Base-by-base conservation (phyloP, 2,888 invertebrate species). In the Spicauda simplicius region DNA sequence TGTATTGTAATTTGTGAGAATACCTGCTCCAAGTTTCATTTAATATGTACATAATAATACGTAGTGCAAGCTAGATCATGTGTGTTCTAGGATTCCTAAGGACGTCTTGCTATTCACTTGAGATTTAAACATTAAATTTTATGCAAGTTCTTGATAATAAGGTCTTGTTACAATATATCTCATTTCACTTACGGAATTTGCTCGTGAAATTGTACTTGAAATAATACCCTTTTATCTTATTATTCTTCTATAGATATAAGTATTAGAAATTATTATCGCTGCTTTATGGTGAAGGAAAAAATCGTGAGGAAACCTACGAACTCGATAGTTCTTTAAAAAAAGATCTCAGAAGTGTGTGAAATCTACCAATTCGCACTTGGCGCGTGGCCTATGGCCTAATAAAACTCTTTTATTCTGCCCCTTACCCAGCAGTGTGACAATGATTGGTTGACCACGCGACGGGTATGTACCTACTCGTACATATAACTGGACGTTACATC, bases 11-110 rank as follows among this genome's bases (percentile, higher is more conserved):
- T 56, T 50, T 58, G n/a, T 50, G 56, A 50, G 55, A 64, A 57
- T 57, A 45, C 55, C 37, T 41, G 20, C 16, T 53, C 41, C 53
- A 37, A 14, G 41, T 62, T 54, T 25, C 63, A 56, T 63, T 63
- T 63, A 63, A 33, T 56, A 63, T 55, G 63, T 63, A 63, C 55
- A 62, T 62, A 45, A 55, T 62, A 62, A 62, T 56, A 37, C 33
- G 45, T 55, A 45, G 55, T 30, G 55, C 55, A 56, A 48, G 55
- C 48, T 55, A 48, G 48, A 56, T 55, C 63, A 48, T 56, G 55
- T 63, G 30, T 56, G 63, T 33, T 63, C 45, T 56, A 25, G 25
- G 25, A 56, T 56, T 55, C 45, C 63, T 48, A 16, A 63, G 55
- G 16, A 56, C 19, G 30, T 19, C 25, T 25, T 25, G 5, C 25